These are phyloP conservation scores for Panagrolaimus sp. DNA, from an alignment of 1,140 invertebrate genomes.

Conservation along the genomic window DNA sequence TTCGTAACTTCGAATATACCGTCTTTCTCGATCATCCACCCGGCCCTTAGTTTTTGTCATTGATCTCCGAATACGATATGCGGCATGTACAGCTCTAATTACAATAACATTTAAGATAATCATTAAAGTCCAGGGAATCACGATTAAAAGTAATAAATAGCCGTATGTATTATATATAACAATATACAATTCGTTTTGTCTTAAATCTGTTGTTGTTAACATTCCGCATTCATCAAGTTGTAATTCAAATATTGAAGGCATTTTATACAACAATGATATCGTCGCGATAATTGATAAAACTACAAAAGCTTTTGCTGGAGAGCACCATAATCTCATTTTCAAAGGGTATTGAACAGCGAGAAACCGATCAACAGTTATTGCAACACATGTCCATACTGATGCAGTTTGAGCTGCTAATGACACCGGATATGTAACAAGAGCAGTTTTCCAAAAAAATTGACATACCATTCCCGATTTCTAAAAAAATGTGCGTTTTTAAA, in stretches of 20 bases:
- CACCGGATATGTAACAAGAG: constrained; percentile 54
- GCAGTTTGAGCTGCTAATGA: constrained; percentile 55
- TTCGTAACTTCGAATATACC: constrained; percentile 18
- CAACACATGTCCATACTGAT: constrained; percentile 57
- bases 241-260: constrained; percentile 58
- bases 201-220: constrained; percentile 37
- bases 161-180: constrained; percentile 24
- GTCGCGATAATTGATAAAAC: not conserved
- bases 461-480: constrained; percentile 40
- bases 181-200: constrained; percentile 49
- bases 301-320: constrained; percentile 10
- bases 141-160: constrained; percentile 48
- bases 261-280: constrained; percentile 35
- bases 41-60: constrained; percentile 37
- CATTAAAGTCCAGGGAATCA: constrained; percentile 54
- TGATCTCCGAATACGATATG: constrained; percentile 44
- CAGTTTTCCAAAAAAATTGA: constrained; percentile 56
- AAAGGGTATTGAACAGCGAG: constrained; percentile 55
- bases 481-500: constrained; percentile 19
- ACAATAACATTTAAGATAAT: constrained; percentile 51
- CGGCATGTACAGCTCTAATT: constrained; percentile 41
- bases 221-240: constrained; percentile 52
- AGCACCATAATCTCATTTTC: constrained; percentile 19
- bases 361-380: constrained; percentile 55
- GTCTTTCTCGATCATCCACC: constrained; percentile 48